Evolutionary conservation across 2,888 invertebrate species (phyloP).

Genomic region (Sarcophaga carnaria): DNA sequence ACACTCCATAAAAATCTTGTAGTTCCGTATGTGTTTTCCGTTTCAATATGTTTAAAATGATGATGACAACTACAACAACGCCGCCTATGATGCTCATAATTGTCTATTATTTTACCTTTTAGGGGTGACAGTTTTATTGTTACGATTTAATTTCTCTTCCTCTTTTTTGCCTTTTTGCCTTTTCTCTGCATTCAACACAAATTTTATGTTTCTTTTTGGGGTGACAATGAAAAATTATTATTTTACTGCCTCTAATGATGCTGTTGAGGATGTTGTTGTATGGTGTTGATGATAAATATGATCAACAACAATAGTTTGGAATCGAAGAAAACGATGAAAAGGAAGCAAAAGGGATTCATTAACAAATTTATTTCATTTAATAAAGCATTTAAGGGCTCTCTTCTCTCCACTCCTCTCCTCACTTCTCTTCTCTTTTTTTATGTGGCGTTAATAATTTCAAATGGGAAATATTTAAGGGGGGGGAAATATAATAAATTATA

Average conservation of each 20-base stretch:
- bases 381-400: neutral
- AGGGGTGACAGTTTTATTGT: conserved; percentile 64
- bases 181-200: too few species aligned
- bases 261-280: conserved; percentile 2
- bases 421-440: too few species aligned
- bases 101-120: conserved; percentile 39
- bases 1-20: conserved; percentile 61
- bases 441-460: too few species aligned
- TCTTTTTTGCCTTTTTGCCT: too few species aligned
- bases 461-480: too few species aligned
- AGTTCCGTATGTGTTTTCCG: conserved; percentile 19
- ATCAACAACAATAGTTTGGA: conserved; percentile 1
- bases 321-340: neutral
- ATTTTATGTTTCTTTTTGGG: conserved; percentile 8
- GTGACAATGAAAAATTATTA: conserved; percentile 62
- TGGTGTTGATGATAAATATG: conserved; percentile 54
- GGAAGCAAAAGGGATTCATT: conserved; percentile 8
- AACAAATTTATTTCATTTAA: conserved; percentile 15
- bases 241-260: conserved; percentile 34
- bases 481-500: too few species aligned
- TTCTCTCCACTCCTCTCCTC: neutral
- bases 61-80: neutral
- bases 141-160: conserved; percentile 43
- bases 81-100: conserved; percentile 28
- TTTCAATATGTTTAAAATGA: conserved; percentile 10